phyloP scores from a whole-genome alignment of 1,140 invertebrate species.

The Drosophila bipectinata region DNA sequence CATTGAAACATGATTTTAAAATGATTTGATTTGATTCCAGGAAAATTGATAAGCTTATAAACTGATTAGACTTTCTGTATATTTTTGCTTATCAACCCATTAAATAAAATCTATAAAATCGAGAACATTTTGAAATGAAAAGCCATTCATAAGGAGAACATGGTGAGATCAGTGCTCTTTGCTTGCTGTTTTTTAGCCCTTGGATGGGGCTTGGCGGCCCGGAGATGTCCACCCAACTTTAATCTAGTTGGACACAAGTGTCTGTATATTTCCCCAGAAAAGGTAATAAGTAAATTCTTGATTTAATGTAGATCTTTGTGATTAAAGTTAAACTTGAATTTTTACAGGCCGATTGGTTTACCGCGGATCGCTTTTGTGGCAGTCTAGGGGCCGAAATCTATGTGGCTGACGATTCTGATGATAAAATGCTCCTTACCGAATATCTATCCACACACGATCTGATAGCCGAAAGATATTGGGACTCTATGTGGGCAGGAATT shows the following conservation, averaged over 20 bases:
- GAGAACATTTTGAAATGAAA: not conserved
- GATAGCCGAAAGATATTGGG: not conserved
- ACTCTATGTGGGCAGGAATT: not conserved
- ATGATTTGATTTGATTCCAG: no score
- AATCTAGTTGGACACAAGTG: not conserved
- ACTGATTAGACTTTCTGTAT: no score
- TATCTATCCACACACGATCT: not conserved
- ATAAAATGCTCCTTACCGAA: not conserved
- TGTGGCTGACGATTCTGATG: not conserved
- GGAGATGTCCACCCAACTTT: not conserved
- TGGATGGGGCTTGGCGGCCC: not conserved
- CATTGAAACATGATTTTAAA: no score
- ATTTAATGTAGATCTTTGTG: no score
- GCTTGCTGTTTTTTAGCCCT: not conserved
- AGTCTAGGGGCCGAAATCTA: not conserved
- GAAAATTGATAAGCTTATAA: no score
- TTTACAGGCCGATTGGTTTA: not conserved
- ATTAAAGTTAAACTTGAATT: no score
- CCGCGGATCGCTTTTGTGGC: not conserved
- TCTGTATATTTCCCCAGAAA: not conserved
- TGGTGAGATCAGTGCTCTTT: not conserved
- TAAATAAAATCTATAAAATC: not conserved
- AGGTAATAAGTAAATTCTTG: not conserved
- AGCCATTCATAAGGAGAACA: not conserved
- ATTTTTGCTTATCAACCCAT: no score